Conservation (phyloP, 1,140 invertebrate genomes). For the Agrilus planipennis region DNA sequence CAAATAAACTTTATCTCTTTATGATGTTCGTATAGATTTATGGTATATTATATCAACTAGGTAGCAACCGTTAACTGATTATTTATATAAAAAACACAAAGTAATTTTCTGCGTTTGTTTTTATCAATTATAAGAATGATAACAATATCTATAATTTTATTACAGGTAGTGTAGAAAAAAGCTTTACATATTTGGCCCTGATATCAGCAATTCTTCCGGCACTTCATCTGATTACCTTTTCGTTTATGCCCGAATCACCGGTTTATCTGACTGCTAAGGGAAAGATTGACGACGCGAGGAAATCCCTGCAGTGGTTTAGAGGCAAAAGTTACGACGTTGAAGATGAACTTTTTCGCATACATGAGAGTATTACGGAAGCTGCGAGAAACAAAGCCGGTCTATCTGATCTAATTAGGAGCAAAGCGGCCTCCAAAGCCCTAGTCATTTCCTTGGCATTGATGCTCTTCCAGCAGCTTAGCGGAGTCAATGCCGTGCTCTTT, state of each 20-base stretch:
- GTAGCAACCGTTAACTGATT: too few relatives aligned
- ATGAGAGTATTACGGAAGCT: constrained; percentile 22
- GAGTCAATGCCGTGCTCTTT: constrained; percentile 74
- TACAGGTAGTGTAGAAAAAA: constrained; percentile 42
- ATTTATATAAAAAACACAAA: too few relatives aligned
- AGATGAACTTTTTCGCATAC: constrained; percentile 28
- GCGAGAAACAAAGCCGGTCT: constrained; percentile 12
- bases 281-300: constrained; percentile 38
- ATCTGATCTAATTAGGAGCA: constrained; percentile 42
- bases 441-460: constrained; percentile 58
- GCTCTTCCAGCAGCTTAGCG: constrained; percentile 62
- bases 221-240: constrained; percentile 49
- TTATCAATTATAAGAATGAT: too few relatives aligned
- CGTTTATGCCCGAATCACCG: constrained; percentile 73
- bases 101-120: too few relatives aligned
- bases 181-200: constrained; percentile 52
- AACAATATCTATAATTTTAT: too few relatives aligned
- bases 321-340: constrained; percentile 38
- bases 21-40: too few relatives aligned
- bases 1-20: too few relatives aligned
- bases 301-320: constrained; percentile 38
- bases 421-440: constrained; percentile 47
- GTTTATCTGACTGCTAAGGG: constrained; percentile 50
- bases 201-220: constrained; percentile 54
- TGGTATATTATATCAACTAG: too few relatives aligned